Evolutionary conservation across 1,140 invertebrate species (phyloP).

Genomic region (Archivesica marissinica): DNA sequence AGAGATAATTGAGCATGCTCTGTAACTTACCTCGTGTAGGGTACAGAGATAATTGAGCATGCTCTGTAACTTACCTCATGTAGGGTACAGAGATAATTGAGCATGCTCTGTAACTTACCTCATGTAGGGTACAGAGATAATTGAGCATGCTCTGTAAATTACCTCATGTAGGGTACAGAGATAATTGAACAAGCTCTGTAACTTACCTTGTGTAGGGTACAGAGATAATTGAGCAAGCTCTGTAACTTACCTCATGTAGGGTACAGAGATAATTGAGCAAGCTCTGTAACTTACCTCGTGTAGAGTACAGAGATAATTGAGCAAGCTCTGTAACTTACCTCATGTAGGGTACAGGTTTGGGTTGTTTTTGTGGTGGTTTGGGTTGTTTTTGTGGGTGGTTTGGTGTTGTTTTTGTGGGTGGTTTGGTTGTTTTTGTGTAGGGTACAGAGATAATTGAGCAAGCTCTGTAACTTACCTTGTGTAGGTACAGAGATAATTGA

Average conservation of each 20-base stretch:
- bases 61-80: slow-evolving; percentile 2
- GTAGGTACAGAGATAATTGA: slow-evolving; percentile 5
- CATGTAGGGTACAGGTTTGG: slow-evolving; percentile 98
- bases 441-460: too few species aligned
- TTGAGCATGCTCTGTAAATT: slow-evolving; percentile 70
- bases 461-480: too few species aligned
- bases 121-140: not conserved
- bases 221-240: slow-evolving; percentile 84
- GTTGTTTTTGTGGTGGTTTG: too few species aligned
- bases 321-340: slow-evolving; percentile 94
- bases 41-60: not conserved
- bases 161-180: slow-evolving; percentile 98
- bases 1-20: slow-evolving; percentile 12
- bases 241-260: not conserved
- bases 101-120: too few species aligned
- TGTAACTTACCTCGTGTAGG: not conserved
- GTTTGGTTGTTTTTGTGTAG: too few species aligned
- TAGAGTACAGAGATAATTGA: slow-evolving; percentile 99
- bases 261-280: slow-evolving; percentile 23
- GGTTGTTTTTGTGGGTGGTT: too few species aligned
- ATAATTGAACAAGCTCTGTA: slow-evolving; percentile 98
- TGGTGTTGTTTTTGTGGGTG: too few species aligned
- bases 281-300: slow-evolving; percentile 95
- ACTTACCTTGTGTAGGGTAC: slow-evolving; percentile 97
- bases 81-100: not conserved